Evolutionary conservation across 2,888 invertebrate genomes (phyloP).

Genomic region (Xestia rhomboidea): DNA sequence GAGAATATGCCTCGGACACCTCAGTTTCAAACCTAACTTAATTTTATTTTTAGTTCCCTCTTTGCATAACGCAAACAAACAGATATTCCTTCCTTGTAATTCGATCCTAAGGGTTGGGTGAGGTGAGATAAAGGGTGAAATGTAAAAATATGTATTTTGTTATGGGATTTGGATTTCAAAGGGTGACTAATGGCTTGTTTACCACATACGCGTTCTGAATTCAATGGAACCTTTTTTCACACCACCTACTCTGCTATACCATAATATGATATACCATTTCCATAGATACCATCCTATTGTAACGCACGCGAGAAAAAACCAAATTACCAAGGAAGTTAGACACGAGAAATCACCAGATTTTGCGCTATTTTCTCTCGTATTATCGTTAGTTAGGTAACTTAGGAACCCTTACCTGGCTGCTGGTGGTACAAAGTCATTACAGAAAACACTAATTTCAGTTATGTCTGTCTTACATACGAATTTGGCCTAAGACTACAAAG

Average conservation of each 20-base stretch:
- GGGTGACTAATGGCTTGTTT: conserved; percentile 53
- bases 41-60: conserved; percentile 3
- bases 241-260: background rate
- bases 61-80: conserved; percentile 1
- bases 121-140: conserved; percentile 9
- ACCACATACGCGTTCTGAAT: conserved; percentile 4
- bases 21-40: background rate
- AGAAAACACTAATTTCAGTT: background rate
- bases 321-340: background rate
- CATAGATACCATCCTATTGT: background rate
- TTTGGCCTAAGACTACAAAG: background rate
- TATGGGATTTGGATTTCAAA: conserved; percentile 58
- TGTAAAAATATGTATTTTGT: conserved; percentile 36
- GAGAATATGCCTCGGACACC: background rate
- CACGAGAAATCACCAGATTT: background rate
- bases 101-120: conserved; percentile 13
- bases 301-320: background rate
- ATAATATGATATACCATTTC: background rate
- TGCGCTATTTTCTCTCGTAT: background rate
- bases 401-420: background rate
- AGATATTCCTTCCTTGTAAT: conserved; percentile 41
- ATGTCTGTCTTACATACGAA: background rate
- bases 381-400: background rate
- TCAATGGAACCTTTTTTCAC: conserved; percentile 1
- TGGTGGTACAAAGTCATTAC: background rate